These are phyloP conservation scores for Isaurus tuberculatus DNA, from an alignment of 92 coral and sea anemone species.

Conservation along the genomic window DNA sequence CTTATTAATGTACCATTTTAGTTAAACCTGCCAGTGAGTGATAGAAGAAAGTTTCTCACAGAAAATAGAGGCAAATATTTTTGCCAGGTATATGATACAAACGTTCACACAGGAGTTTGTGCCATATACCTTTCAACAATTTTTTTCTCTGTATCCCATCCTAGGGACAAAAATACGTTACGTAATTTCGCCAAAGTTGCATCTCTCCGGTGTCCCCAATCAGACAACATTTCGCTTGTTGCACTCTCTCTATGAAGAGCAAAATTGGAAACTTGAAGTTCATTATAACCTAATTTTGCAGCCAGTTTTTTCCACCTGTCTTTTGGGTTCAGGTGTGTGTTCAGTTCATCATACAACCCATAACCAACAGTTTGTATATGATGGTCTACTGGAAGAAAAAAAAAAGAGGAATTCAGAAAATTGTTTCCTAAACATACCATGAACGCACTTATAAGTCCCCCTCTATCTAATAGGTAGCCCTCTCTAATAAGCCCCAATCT, in stretches of 20 bases:
- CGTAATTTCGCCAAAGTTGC: constrained; percentile 55
- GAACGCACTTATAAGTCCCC: too few species aligned
- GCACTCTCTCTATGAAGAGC: constrained; percentile 51
- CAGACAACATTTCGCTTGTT: constrained; percentile 57
- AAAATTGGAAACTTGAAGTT: constrained; percentile 62
- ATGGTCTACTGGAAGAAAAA: constrained; percentile 46
- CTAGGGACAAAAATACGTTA: constrained; percentile 44
- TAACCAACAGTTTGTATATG: constrained; percentile 56
- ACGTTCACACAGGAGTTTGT: neutral
- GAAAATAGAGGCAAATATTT: too few species aligned
- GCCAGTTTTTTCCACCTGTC: constrained; percentile 77
- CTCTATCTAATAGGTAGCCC: too few species aligned
- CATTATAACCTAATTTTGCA: constrained; percentile 54
- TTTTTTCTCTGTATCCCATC: constrained; percentile 60
- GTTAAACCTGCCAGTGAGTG: too few species aligned
- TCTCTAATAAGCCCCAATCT: too few species aligned
- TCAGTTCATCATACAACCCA: constrained; percentile 54
- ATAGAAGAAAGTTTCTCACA: too few species aligned
- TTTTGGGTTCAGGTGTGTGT: constrained; percentile 60
- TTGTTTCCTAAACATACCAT: too few species aligned
- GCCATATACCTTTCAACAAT: constrained; percentile 51
- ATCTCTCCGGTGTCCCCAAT: constrained; percentile 69
- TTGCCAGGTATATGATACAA: too few species aligned
- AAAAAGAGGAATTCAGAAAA: neutral
- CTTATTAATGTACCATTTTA: too few species aligned